These are phyloP conservation scores for Epinephelus lanceolatus DNA, from an alignment of 2,113 vertebrate genomes.

Conservation along the genomic window DNA sequence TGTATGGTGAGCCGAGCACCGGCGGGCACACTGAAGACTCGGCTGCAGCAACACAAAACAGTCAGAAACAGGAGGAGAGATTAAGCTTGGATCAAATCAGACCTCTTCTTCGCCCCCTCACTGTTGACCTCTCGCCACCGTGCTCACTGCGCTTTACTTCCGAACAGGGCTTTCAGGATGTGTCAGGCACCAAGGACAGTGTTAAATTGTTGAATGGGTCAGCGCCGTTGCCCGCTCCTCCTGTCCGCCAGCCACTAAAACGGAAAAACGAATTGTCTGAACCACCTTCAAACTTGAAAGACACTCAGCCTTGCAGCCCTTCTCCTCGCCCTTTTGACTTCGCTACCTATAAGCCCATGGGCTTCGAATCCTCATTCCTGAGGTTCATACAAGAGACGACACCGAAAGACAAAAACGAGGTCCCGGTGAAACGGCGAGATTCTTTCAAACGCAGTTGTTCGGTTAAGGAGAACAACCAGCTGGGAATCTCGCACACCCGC, in stretches of 20 bases:
- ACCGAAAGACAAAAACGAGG: slow-evolving; percentile 84
- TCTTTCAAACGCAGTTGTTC: slow-evolving; percentile 76
- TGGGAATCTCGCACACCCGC: slow-evolving; percentile 82
- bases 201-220: slow-evolving; percentile 81
- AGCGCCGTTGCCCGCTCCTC: slow-evolving; percentile 47
- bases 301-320: slow-evolving; percentile 71
- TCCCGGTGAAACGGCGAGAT: slow-evolving; percentile 60
- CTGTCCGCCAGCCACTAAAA: slow-evolving; percentile 87
- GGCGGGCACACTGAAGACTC: slow-evolving; percentile 67
- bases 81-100: slow-evolving; percentile 70
- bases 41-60: slow-evolving; percentile 11
- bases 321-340: slow-evolving; percentile 88
- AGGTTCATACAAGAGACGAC: slow-evolving; percentile 94
- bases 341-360: slow-evolving; percentile 92
- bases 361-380: slow-evolving; percentile 96
- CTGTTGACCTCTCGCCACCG: slow-evolving; percentile 83
- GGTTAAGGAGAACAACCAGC: slow-evolving; percentile 86
- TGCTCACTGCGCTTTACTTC: slow-evolving; percentile 76
- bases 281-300: slow-evolving; percentile 81
- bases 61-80: slow-evolving; percentile 64
- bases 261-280: slow-evolving; percentile 88
- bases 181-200: slow-evolving; percentile 69
- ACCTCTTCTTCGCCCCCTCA: slow-evolving; percentile 77
- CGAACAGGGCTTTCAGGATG: slow-evolving; percentile 70
- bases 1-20: slow-evolving; percentile 77